These are phyloP conservation scores for Pollenia labialis DNA, from an alignment of 2,888 invertebrate species.

Conservation along the genomic window DNA sequence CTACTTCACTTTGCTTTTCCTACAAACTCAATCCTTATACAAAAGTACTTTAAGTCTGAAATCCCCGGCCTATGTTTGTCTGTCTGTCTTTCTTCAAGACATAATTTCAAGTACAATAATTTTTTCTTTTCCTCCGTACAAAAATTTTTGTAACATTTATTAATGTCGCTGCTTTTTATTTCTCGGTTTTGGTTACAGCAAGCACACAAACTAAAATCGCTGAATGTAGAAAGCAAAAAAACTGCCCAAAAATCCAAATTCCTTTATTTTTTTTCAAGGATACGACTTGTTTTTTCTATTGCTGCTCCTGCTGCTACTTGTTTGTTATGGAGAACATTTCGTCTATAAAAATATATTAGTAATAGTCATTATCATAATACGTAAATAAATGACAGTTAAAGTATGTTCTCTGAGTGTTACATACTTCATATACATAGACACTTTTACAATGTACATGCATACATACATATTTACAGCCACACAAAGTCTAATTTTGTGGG, in stretches of 20 bases:
- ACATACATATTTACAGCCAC: not conserved
- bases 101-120: not conserved
- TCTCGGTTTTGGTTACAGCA: not conserved
- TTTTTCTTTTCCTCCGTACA: not conserved
- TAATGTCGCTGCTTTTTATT: conserved; percentile 55
- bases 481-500: not conserved
- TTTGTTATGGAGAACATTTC: conserved; percentile 18
- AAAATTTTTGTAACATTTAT: conserved; percentile 43
- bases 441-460: not conserved
- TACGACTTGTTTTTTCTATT: not conserved
- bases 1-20: conserved; percentile 49
- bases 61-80: conserved; percentile 24
- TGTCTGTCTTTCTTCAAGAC: not conserved
- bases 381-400: conserved; percentile 60
- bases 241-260: not conserved
- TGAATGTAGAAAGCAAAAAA: conserved; percentile 4
- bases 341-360: conserved; percentile 58
- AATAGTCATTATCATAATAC: conserved; percentile 64
- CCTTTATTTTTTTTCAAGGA: conserved; percentile 27
- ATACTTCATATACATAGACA: not conserved
- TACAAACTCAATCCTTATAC: not conserved
- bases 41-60: not conserved
- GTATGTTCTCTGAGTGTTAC: conserved; percentile 19
- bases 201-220: not conserved
- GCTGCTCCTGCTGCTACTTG: too few species aligned